Evolutionary conservation across 2,888 invertebrate species (phyloP), one percentile per base, ranked within the genome.

Genomic region (Linhomoeus sp.): DNA sequence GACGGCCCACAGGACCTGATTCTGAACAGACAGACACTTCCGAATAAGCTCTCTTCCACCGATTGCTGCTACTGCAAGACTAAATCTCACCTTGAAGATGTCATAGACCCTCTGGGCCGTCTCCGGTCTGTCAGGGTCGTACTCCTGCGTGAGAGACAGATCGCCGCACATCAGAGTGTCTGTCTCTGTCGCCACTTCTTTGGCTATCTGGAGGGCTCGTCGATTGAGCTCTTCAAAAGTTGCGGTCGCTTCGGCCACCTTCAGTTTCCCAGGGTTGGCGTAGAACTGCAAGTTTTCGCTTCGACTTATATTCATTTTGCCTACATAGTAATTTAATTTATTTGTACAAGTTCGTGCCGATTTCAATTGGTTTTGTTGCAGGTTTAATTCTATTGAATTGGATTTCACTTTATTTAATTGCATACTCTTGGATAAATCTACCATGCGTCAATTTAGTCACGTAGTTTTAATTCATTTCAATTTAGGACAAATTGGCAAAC

Each of bases 91-190:
- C 50, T 60, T 58, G 48, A 62, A 63, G 50, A 65, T 62, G 1
- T 45, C 48, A 25, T 51, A 51, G n/a, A 52, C 49, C 14, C 50
- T 46, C 17, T 49, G 49, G n/a, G 52, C 45, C 1, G 52, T 42
- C 7, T 38, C 49, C 0, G 51, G 47, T 25, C 61, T 51, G n/a
- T 56, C 55, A 1, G 56, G 55, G 7, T 56, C 50, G 46, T 56
- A 65, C 2, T 54, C 43, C 2, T 57, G 58, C 12, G 58, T 56
- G 53, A 64, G 64, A 49, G 58, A 61, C 5, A 65, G 55, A 49
- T 64, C 60, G 45, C 65, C 65, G 19, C 65, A 64, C 58, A 65
- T 59, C 19, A 66, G 52, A 1, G 58, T 61, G 14, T 60, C 61
- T 14, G 61, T 60, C 43, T 20, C 5, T 20, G n/a, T 19, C 5